Percentiles rank a stretch among this genome's conserved stretches.
Evolutionary conservation across 2,113 vertebrate species (phyloP).

Genomic region (Odobenus rosmarus): DNA sequence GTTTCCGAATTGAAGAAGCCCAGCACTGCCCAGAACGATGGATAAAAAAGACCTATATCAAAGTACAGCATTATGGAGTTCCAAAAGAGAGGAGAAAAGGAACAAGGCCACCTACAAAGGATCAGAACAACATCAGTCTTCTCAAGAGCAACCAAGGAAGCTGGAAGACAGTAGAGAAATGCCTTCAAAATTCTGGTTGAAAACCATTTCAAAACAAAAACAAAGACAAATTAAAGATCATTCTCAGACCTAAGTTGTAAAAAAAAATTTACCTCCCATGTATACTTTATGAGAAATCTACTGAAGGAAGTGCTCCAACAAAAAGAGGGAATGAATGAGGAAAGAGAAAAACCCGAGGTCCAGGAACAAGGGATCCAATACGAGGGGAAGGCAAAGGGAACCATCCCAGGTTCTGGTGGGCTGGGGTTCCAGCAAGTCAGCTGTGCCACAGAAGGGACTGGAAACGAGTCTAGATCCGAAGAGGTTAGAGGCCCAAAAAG

Average conservation of each 20-base stretch:
- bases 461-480: background rate
- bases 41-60: too few relatives aligned
- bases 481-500: background rate
- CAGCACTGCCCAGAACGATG: background rate
- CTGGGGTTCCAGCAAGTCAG: background rate
- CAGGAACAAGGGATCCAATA: background rate
- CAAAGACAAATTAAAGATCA: background rate
- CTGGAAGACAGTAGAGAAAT: background rate
- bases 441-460: background rate
- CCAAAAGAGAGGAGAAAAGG: background rate
- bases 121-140: background rate
- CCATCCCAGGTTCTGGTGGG: too few relatives aligned
- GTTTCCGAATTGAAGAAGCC: background rate
- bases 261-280: background rate
- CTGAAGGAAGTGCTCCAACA: background rate
- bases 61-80: fast-evolving
- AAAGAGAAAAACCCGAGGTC: background rate
- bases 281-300: background rate
- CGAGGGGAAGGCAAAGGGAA: background rate
- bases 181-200: background rate
- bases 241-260: background rate
- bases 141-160: background rate
- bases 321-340: background rate
- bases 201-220: background rate
- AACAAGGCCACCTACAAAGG: background rate